A percentile compares a stretch with the other conserved stretches of the same genome.
phyloP scores from a whole-genome alignment of 2,797 vertebrate species.

The Gadopsis bispinosus region DNA sequence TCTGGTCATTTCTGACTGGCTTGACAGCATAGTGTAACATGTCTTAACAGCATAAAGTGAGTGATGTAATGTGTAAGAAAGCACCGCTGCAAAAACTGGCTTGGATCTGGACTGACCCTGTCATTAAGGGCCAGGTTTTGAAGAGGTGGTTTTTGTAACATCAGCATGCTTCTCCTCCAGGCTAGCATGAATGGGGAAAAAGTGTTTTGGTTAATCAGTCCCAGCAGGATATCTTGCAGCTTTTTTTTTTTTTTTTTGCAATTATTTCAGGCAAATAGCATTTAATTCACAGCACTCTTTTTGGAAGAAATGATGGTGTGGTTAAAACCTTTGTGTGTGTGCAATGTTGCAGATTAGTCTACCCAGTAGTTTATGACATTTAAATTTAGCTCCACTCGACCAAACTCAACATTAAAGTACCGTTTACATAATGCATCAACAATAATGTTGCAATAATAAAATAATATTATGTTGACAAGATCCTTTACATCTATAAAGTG shows the following conservation, averaged over 20 bases:
- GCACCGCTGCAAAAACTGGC: not conserved
- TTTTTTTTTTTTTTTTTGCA: not conserved
- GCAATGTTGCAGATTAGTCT: not conserved
- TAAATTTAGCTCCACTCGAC: not conserved
- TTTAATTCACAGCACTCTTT: not conserved
- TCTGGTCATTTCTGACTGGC: not conserved
- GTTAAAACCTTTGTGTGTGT: not conserved
- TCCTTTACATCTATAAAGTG: not conserved
- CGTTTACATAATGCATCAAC: not conserved
- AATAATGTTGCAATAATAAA: not conserved
- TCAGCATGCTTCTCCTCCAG: constrained; percentile 10
- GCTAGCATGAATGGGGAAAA: not conserved
- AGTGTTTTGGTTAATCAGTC: constrained; percentile 17
- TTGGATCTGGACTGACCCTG: not conserved
- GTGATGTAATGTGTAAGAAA: not conserved
- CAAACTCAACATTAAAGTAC: not conserved
- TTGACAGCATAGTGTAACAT: not conserved
- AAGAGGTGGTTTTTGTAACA: not conserved
- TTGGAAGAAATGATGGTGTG: not conserved
- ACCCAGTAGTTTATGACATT: not conserved
- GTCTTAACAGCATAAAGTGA: not conserved
- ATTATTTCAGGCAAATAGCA: not conserved
- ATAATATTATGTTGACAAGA: not conserved
- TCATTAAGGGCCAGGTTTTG: not conserved
- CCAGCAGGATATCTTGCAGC: not conserved